Evolutionary conservation across 2,888 invertebrate species (phyloP).

Genomic region (Pocota personata): DNA sequence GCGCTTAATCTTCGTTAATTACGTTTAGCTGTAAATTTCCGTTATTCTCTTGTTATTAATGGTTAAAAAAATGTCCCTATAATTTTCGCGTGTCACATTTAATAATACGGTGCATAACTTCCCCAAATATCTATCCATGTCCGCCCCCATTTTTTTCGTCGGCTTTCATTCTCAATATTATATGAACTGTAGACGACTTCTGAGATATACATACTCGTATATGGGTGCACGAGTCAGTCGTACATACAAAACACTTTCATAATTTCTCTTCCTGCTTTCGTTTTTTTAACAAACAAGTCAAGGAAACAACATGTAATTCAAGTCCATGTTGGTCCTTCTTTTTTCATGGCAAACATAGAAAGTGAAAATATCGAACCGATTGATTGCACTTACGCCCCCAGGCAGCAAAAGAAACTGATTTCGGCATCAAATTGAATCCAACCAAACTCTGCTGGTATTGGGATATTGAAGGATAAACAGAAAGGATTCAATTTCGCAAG

Average conservation of each 20-base stretch:
- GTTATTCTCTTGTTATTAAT: not conserved
- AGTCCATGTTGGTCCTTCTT: constrained; percentile 36
- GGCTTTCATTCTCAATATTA: constrained; percentile 25
- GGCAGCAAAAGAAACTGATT: constrained; percentile 17
- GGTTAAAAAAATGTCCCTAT: constrained; percentile 27
- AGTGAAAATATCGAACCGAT: constrained; percentile 50
- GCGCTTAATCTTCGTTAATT: constrained; percentile 1
- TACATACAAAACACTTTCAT: constrained; percentile 10
- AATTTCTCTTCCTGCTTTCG: constrained; percentile 18
- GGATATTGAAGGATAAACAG: constrained; percentile 30
- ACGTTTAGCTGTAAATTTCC: constrained; percentile 12
- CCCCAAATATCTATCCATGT: constrained; percentile 1
- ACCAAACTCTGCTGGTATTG: constrained; percentile 54
- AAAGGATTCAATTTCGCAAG: constrained; percentile 71
- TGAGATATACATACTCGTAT: too few relatives aligned
- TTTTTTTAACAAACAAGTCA: constrained; percentile 41
- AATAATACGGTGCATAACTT: constrained; percentile 27
- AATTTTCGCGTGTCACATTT: constrained; percentile 40
- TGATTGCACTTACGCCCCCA: constrained; percentile 61
- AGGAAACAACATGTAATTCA: constrained; percentile 45
- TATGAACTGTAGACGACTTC: not conserved
- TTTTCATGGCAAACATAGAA: constrained; percentile 22
- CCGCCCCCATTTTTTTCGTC: constrained; percentile 28
- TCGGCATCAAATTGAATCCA: constrained; percentile 9
- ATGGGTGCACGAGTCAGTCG: constrained; percentile 41